Conservation (phyloP, 2,888 invertebrate species). For the Apamea crenata region DNA sequence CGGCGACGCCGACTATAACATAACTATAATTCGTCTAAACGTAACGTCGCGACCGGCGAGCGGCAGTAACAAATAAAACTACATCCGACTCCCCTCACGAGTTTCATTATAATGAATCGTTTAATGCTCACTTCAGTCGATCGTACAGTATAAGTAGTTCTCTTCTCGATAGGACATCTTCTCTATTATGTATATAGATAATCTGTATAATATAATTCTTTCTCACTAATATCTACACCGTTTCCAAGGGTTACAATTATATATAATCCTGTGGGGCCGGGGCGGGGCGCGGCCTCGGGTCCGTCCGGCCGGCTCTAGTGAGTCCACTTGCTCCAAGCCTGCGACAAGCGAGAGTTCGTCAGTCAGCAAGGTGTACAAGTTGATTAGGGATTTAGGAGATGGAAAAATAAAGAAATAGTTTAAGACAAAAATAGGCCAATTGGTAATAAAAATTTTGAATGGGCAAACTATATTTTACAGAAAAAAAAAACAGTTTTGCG, state of each 20-base stretch:
- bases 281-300: slow-evolving; percentile 66
- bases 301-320: slow-evolving; percentile 80
- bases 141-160: slow-evolving; percentile 86
- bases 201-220: slow-evolving; percentile 90
- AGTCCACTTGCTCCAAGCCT: slow-evolving; percentile 89
- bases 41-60: slow-evolving; percentile 72
- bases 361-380: slow-evolving; percentile 26
- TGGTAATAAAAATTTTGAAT: not conserved
- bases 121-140: slow-evolving; percentile 87
- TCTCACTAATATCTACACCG: slow-evolving; percentile 91
- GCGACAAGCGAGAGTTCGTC: slow-evolving; percentile 68
- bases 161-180: slow-evolving; percentile 88
- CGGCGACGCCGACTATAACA: slow-evolving; percentile 75
- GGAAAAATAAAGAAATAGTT: not conserved
- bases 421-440: not conserved
- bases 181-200: slow-evolving; percentile 90
- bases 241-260: slow-evolving; percentile 87
- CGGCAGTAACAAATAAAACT: slow-evolving; percentile 83
- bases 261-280: slow-evolving; percentile 82
- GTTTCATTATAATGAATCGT: slow-evolving; percentile 84
- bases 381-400: not conserved
- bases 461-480: not conserved
- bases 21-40: slow-evolving; percentile 80
- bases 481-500: not conserved
- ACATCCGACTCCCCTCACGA: slow-evolving; percentile 84